Evolutionary conservation across 2,797 vertebrate genomes (phyloP).

Genomic region (Champsocephalus esox): DNA sequence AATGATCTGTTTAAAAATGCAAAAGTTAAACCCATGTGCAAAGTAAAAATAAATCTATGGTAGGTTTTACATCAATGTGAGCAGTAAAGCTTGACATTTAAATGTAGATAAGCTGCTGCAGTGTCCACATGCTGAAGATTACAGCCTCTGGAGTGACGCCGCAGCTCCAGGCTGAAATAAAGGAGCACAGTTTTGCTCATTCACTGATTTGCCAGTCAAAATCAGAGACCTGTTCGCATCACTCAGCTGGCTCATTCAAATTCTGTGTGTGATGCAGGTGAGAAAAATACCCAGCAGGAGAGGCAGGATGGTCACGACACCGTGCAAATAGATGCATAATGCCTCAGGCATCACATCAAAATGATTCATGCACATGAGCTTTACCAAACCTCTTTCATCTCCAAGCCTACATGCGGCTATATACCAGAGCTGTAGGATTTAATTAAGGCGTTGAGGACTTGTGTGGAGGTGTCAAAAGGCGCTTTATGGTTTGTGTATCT

Average conservation of each 20-base stretch:
- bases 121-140: background rate
- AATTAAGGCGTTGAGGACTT: background rate
- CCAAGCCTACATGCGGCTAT: background rate
- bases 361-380: slow-evolving; percentile 21
- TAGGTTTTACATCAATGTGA: background rate
- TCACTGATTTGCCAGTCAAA: slow-evolving; percentile 39
- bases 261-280: slow-evolving; percentile 34
- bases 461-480: background rate
- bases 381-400: background rate
- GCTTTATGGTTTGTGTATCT: background rate
- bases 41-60: background rate
- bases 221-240: background rate
- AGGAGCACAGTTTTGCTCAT: background rate
- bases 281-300: slow-evolving; percentile 11
- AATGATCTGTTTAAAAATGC: no score
- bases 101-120: background rate
- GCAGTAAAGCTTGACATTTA: background rate
- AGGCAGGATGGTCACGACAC: slow-evolving; percentile 38
- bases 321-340: slow-evolving; percentile 32
- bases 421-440: no score
- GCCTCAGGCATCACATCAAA: slow-evolving; percentile 10
- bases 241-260: slow-evolving; percentile 50
- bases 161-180: background rate
- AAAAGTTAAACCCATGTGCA: background rate
- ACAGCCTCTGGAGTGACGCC: background rate